A percentile compares a stretch with the other conserved stretches of the same genome.
Conservation (phyloP, 2,797 vertebrate species). For the Hipposideros larvatus region DNA sequence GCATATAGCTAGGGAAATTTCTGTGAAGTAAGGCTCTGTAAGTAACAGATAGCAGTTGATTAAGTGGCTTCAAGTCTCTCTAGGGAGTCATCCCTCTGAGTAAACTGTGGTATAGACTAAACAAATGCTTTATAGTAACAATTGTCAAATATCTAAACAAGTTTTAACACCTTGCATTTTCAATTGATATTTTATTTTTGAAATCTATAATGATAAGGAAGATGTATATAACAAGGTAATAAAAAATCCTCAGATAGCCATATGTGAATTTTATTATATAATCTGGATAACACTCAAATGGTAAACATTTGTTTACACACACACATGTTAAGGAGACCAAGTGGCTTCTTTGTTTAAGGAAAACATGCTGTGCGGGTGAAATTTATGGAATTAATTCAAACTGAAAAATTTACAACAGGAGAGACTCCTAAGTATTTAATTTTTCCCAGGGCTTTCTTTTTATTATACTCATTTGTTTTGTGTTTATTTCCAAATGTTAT, state of each 20-base stretch:
- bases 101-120: neutral
- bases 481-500: neutral
- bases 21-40: neutral
- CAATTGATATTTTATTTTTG: neutral
- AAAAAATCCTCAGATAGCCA: neutral
- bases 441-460: neutral
- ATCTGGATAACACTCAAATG: neutral
- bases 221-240: neutral
- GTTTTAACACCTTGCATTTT: constrained; percentile 6
- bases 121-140: neutral
- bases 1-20: neutral
- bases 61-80: neutral
- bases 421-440: neutral
- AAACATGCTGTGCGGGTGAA: neutral
- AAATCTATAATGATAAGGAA: neutral
- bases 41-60: neutral
- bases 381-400: constrained; percentile 19
- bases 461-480: neutral
- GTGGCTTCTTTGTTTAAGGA: neutral
- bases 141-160: neutral
- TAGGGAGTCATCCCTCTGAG: neutral
- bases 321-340: neutral
- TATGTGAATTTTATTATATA: neutral
- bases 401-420: neutral
- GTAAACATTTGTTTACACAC: neutral